Evolutionary conservation across 2,888 invertebrate genomes (phyloP).

Genomic region (Phytoseiulus persimilis): DNA sequence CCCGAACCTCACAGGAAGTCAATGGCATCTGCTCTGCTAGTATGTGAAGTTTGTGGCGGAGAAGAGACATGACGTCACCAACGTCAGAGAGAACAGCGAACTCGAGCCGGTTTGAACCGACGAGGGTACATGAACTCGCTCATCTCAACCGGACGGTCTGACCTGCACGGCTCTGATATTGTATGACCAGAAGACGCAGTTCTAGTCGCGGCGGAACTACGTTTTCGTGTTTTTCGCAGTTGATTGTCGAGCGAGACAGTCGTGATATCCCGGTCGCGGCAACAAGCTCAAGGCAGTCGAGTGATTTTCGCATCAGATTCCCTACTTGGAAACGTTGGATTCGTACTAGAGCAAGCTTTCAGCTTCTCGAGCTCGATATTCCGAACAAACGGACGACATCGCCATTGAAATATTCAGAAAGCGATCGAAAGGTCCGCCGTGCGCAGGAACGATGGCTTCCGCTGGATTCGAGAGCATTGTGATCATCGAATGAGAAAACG

Average conservation of each 20-base stretch:
- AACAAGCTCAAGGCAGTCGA: too few species aligned
- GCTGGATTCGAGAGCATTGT: too few species aligned
- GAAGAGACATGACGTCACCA: background rate
- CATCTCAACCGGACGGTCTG: background rate
- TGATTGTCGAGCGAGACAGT: background rate
- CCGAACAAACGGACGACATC: too few species aligned
- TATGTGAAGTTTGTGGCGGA: background rate
- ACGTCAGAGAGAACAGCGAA: background rate
- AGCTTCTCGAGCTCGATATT: too few species aligned
- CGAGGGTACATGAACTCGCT: background rate
- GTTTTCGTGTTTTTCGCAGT: background rate
- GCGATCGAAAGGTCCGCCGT: too few species aligned
- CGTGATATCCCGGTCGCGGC: background rate
- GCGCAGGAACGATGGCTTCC: too few species aligned
- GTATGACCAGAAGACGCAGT: background rate
- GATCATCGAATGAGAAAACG: too few species aligned
- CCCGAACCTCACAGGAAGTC: background rate
- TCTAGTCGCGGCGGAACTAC: background rate
- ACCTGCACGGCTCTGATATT: background rate
- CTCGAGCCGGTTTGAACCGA: background rate
- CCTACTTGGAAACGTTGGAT: too few species aligned
- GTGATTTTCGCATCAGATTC: too few species aligned
- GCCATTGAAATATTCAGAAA: too few species aligned
- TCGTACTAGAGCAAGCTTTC: too few species aligned
- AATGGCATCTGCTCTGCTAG: background rate